phyloP scores from a whole-genome alignment of 2,797 vertebrate species.

The Crocodylus rhombifer region DNA sequence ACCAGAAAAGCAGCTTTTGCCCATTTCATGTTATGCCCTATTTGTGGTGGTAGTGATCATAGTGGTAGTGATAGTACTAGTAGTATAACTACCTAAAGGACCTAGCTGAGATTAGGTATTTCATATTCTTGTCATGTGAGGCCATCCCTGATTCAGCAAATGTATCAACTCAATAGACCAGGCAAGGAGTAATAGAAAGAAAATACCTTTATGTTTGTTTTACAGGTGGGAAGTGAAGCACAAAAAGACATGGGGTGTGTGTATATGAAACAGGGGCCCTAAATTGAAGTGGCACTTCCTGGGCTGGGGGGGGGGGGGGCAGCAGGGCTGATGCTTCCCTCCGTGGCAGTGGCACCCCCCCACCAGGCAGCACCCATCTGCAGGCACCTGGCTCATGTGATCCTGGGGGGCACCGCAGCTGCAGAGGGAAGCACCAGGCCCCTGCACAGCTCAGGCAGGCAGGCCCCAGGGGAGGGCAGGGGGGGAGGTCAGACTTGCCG shows the following conservation, averaged over 20 bases:
- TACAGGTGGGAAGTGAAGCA: not conserved
- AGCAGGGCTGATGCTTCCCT: too few species aligned
- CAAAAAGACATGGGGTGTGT: rapidly evolving
- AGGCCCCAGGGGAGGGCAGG: too few species aligned
- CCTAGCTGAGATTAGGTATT: not conserved
- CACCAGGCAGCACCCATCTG: too few species aligned
- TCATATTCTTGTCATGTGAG: not conserved
- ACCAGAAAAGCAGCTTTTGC: not conserved
- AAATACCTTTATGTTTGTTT: not conserved
- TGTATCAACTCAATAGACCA: not conserved
- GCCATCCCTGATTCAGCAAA: too few species aligned
- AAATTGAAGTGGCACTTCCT: too few species aligned
- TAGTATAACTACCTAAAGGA: not conserved
- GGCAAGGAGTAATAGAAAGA: not conserved
- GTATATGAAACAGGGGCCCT: not conserved
- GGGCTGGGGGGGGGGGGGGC: too few species aligned
- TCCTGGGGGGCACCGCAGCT: too few species aligned
- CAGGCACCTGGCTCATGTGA: too few species aligned
- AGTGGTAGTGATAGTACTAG: not conserved
- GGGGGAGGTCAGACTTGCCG: too few species aligned
- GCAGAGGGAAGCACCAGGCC: too few species aligned
- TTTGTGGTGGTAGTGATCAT: not conserved
- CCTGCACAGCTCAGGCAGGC: too few species aligned
- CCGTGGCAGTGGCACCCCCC: too few species aligned
- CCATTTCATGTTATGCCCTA: not conserved